Conservation (phyloP, 2,113 vertebrate genomes). For the Lycocorax pyrrhopterus region DNA sequence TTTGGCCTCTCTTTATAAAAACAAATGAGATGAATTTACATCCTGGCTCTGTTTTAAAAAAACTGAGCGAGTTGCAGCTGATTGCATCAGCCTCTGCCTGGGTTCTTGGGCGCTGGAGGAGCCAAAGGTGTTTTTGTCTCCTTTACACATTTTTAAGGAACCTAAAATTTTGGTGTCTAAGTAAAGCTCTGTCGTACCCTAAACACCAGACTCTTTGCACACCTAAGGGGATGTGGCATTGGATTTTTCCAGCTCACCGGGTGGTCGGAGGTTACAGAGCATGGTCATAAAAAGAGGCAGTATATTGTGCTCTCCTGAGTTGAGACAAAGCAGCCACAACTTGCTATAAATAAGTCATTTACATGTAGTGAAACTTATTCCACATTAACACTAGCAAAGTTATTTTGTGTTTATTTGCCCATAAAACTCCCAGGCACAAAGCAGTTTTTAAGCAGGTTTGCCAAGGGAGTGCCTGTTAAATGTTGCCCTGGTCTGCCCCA, state of each 20-base stretch:
- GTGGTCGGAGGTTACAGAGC: not conserved
- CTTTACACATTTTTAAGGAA: not conserved
- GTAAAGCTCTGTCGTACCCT: not conserved
- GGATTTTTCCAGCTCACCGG: not conserved
- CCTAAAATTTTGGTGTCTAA: not conserved
- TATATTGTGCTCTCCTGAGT: not conserved
- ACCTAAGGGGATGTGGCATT: not conserved
- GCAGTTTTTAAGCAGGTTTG: not conserved
- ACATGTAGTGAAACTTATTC: not conserved
- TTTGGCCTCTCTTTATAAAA: not conserved
- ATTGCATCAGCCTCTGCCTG: conserved; percentile 35
- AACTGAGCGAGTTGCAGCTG: not conserved
- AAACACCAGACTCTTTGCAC: not conserved
- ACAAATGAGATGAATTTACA: not conserved
- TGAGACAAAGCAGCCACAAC: not conserved
- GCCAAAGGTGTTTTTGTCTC: not conserved
- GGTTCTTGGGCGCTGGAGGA: not conserved
- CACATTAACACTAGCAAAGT: not conserved
- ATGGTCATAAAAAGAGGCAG: not conserved
- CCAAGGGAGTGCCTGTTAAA: not conserved
- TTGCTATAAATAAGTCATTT: not conserved
- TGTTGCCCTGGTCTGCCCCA: not conserved
- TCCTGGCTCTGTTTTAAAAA: not conserved
- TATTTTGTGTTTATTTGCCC: not conserved
- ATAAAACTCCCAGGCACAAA: not conserved